phyloP scores from a whole-genome alignment of 2,113 vertebrate species.

The Pitta sordida region DNA sequence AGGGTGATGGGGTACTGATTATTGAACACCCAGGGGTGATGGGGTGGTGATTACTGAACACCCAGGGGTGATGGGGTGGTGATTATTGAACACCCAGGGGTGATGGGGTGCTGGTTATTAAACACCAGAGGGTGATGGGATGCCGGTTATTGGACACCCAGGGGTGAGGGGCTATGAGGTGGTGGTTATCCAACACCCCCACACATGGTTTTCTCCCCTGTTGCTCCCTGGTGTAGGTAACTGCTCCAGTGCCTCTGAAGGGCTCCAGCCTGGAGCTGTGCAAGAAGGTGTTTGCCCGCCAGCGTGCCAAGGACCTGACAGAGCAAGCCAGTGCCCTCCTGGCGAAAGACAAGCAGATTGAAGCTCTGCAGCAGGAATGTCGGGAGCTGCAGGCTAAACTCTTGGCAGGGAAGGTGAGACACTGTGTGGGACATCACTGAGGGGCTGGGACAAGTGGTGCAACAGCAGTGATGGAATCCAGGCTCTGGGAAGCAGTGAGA shows the following conservation, averaged over 20 bases:
- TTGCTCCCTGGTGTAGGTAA: conserved; percentile 78
- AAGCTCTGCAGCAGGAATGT: conserved; percentile 86
- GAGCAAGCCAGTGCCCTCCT: conserved; percentile 90
- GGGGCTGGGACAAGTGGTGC: not conserved
- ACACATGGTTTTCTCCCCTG: not conserved
- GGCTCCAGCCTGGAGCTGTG: conserved; percentile 86
- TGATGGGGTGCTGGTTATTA: not conserved
- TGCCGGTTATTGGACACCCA: not conserved
- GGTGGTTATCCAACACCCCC: not conserved
- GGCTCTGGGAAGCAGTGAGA: not conserved
- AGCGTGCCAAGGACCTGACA: conserved; percentile 89
- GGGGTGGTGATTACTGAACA: not conserved
- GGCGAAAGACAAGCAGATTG: conserved; percentile 94
- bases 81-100: not conserved
- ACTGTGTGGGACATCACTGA: not conserved
- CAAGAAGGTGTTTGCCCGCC: conserved; percentile 87
- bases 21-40: not conserved
- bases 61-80: not conserved
- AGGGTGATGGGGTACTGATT: not conserved
- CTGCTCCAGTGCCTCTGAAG: conserved; percentile 76
- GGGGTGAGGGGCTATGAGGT: not conserved
- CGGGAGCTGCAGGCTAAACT: conserved; percentile 84
- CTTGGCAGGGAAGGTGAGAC: conserved; percentile 80
- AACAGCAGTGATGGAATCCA: not conserved
- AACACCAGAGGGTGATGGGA: not conserved